Conservation (phyloP, 2,888 invertebrate genomes). For the Ormia ochracea region DNA sequence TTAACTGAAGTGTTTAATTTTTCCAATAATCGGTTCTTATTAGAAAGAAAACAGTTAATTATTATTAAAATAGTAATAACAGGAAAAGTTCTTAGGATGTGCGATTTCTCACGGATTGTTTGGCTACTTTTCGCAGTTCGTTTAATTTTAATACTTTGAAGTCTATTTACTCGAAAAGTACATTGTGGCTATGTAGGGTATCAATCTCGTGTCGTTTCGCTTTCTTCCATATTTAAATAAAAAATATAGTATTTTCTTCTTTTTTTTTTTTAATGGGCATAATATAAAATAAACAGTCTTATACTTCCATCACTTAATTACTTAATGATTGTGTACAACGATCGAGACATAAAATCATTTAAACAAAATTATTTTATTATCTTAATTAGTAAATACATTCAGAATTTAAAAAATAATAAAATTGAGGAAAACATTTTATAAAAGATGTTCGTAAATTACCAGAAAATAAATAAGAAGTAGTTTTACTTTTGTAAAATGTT, state of each 20-base stretch:
- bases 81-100: too few species aligned
- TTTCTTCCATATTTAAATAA: not conserved
- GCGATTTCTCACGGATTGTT: not conserved
- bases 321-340: constrained; percentile 39
- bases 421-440: not conserved
- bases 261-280: too few species aligned
- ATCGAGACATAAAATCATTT: constrained; percentile 49
- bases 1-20: too few species aligned
- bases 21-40: too few species aligned
- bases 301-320: constrained; percentile 35
- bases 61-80: too few species aligned
- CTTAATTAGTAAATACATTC: constrained; percentile 55
- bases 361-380: constrained; percentile 53
- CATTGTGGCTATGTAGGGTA: not conserved
- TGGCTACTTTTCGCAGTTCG: not conserved
- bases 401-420: constrained; percentile 31
- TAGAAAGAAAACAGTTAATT: too few species aligned
- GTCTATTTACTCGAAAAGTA: not conserved
- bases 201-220: not conserved
- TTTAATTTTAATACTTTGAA: not conserved
- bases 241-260: not conserved
- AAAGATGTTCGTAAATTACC: not conserved
- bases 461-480: not conserved
- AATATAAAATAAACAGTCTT: not conserved
- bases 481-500: not conserved